Percentiles rank a stretch among this genome's conserved stretches.
These are phyloP conservation scores for Acleris holmiana DNA, from an alignment of 2,888 invertebrate genomes.

Conservation along the genomic window DNA sequence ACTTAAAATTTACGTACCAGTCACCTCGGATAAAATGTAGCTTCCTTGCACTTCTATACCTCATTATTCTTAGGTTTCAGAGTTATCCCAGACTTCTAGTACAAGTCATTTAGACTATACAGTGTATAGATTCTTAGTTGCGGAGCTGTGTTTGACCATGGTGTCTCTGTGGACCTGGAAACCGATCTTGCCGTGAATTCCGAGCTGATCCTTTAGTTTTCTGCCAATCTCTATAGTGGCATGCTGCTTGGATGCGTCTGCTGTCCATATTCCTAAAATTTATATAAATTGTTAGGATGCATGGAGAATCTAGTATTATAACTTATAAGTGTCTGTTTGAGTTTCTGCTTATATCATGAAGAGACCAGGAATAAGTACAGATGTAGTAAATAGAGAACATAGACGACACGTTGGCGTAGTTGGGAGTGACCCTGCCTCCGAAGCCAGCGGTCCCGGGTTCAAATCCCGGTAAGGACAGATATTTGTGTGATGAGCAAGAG, in stretches of 20 bases:
- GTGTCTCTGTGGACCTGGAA: conserved; percentile 95
- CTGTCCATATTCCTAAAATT: conserved; percentile 92
- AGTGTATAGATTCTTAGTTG: conserved; percentile 90
- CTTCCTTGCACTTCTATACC: conserved; percentile 8
- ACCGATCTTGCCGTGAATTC: conserved; percentile 85
- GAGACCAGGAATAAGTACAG: no score
- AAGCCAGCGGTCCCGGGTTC: no score
- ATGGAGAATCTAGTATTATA: no score
- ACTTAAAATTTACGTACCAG: neutral
- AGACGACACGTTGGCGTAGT: no score
- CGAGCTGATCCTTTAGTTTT: conserved; percentile 93
- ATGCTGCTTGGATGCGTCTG: conserved; percentile 90
- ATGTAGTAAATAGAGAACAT: no score
- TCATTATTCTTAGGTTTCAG: conserved; percentile 12
- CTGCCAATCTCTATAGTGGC: conserved; percentile 94
- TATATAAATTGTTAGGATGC: neutral
- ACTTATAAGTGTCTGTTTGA: no score
- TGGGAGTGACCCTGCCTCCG: no score
- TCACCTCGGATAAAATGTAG: no score
- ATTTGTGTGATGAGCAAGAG: no score
- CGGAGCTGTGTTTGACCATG: conserved; percentile 92
- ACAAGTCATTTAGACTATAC: conserved; percentile 79
- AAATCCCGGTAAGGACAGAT: no score
- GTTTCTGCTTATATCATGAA: no score
- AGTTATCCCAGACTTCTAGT: conserved; percentile 36